A percentile compares a stretch with the other conserved stretches of the same genome.
Conservation (phyloP, 2,888 invertebrate genomes). For the Lasioglossum marginatum region DNA sequence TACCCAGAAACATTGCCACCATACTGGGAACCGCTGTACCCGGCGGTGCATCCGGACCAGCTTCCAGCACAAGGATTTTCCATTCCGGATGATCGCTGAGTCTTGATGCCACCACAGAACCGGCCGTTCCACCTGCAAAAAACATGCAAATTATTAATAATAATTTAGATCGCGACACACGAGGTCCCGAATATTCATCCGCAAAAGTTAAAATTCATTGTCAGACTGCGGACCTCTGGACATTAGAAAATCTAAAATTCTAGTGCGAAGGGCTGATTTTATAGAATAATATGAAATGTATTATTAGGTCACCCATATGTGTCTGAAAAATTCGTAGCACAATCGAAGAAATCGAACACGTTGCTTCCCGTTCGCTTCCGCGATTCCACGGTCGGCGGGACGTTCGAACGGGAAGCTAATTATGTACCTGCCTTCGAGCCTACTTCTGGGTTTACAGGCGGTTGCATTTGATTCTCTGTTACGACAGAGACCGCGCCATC, state of each 20-base stretch:
- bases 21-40: constrained; percentile 88
- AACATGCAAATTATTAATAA: background rate
- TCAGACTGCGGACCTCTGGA: too few species aligned
- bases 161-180: too few species aligned
- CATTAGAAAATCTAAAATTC: too few species aligned
- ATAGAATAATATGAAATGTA: too few species aligned
- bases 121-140: constrained; percentile 87
- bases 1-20: constrained; percentile 88
- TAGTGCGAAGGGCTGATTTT: too few species aligned
- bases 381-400: background rate
- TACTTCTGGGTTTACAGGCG: background rate
- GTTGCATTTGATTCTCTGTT: background rate
- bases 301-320: background rate
- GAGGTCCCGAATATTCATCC: too few species aligned
- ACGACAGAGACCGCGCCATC: background rate
- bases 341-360: background rate
- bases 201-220: too few species aligned
- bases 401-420: background rate
- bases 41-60: constrained; percentile 90
- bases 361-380: background rate
- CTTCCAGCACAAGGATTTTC: constrained; percentile 90
- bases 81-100: constrained; percentile 88
- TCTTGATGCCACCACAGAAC: constrained; percentile 88
- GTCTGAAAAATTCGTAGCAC: background rate
- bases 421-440: background rate